A percentile compares a stretch with the other conserved stretches of the same genome.
These are phyloP conservation scores for Engystomops pustulosus DNA, from an alignment of 2,113 vertebrate genomes.

Conservation along the genomic window DNA sequence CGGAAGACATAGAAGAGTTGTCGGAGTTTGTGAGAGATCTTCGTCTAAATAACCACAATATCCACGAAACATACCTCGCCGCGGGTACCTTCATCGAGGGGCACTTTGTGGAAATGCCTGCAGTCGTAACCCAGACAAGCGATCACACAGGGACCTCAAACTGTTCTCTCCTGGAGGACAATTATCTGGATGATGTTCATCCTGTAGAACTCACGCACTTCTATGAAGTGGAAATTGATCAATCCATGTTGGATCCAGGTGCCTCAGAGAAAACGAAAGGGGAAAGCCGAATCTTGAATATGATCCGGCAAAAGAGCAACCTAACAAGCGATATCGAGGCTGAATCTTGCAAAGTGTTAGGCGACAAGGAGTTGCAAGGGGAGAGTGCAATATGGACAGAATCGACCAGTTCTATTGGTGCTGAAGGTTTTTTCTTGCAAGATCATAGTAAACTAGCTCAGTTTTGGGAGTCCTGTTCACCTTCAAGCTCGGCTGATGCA, in stretches of 20 bases:
- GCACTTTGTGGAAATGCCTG: slow-evolving; percentile 96
- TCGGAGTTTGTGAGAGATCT: slow-evolving; percentile 89
- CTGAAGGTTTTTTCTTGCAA: slow-evolving; percentile 89
- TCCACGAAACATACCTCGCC: slow-evolving; percentile 91
- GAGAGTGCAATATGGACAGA: slow-evolving; percentile 99
- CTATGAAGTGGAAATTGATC: slow-evolving; percentile 99
- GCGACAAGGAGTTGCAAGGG: slow-evolving; percentile 94
- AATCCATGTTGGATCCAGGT: slow-evolving; percentile 99
- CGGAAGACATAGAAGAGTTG: slow-evolving; percentile 80
- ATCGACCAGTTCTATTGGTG: slow-evolving; percentile 83
- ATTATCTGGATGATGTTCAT: slow-evolving; percentile 98
- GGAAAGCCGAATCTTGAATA: slow-evolving; percentile 98
- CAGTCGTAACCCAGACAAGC: slow-evolving; percentile 83
- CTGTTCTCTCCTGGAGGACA: slow-evolving; percentile 94
- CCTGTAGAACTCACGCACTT: slow-evolving; percentile 98
- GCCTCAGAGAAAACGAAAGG: slow-evolving; percentile 96
- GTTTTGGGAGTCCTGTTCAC: slow-evolving; percentile 96
- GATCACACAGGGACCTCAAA: slow-evolving; percentile 88
- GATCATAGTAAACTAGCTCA: slow-evolving; percentile 92
- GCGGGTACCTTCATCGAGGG: slow-evolving; percentile 97
- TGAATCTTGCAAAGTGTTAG: slow-evolving; percentile 97
- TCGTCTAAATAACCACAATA: slow-evolving; percentile 83
- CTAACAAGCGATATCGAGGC: slow-evolving; percentile 92
- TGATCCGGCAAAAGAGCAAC: slow-evolving; percentile 97
- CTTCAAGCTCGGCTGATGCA: slow-evolving; percentile 92